These are phyloP conservation scores for Drosophila neotestacea DNA, from an alignment of 2,888 invertebrate genomes.

Conservation along the genomic window DNA sequence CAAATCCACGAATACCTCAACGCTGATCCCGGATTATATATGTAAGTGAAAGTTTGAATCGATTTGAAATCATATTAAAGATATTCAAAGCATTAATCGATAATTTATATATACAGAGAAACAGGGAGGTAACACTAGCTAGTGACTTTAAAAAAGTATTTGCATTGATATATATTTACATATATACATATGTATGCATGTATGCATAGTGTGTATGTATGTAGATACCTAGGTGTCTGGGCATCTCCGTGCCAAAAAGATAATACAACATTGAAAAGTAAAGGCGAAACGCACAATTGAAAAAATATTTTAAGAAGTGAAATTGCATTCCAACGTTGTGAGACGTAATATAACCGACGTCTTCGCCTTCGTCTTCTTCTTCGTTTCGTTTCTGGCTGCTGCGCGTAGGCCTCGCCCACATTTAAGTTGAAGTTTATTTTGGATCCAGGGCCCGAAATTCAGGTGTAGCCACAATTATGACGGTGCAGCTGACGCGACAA, in stretches of 20 bases:
- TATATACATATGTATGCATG: neutral
- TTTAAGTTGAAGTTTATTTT: slow-evolving; percentile 23
- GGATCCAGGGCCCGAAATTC: slow-evolving; percentile 35
- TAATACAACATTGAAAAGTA: slow-evolving; percentile 10
- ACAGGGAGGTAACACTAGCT: no score
- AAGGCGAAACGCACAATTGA: slow-evolving; percentile 62
- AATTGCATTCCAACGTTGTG: slow-evolving; percentile 79
- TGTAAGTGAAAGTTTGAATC: no score
- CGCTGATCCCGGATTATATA: no score
- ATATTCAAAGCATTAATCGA: no score
- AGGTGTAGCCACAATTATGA: slow-evolving; percentile 67
- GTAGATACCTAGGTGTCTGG: no score
- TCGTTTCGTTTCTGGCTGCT: slow-evolving; percentile 33
- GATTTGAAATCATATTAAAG: no score
- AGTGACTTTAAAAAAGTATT: no score
- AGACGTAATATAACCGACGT: slow-evolving; percentile 35
- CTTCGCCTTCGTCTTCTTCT: no score
- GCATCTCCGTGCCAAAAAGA: slow-evolving; percentile 11
- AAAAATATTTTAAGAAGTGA: slow-evolving; percentile 81
- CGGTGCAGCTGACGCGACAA: slow-evolving; percentile 38
- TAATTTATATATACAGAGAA: no score
- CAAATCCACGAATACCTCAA: no score
- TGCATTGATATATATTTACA: no score
- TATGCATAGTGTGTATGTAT: no score
- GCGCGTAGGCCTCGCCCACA: slow-evolving; percentile 65